Evolutionary conservation across 2,113 vertebrate genomes (phyloP).

Genomic region (Strix aluco): DNA sequence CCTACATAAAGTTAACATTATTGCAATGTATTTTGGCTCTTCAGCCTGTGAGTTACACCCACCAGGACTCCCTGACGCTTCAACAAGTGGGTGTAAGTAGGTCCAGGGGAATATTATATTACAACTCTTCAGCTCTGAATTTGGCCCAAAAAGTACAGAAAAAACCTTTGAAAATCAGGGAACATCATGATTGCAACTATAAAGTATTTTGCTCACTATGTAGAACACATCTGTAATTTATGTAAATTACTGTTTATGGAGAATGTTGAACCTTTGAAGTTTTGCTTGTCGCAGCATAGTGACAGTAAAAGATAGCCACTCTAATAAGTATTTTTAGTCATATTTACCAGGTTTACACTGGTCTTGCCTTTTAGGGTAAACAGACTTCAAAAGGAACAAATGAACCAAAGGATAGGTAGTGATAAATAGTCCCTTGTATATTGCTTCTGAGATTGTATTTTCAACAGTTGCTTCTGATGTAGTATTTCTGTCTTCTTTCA

Average conservation of each 20-base stretch:
- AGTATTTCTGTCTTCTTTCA: neutral
- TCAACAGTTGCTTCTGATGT: neutral
- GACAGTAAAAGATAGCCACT: neutral
- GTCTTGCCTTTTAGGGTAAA: neutral
- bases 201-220: constrained; percentile 1
- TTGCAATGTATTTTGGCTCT: constrained; percentile 26
- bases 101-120: constrained; percentile 32
- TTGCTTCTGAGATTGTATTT: neutral
- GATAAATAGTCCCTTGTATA: neutral
- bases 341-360: neutral
- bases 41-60: constrained; percentile 12
- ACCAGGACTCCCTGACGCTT: neutral
- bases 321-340: constrained; percentile 15
- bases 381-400: neutral
- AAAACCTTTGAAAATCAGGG: neutral
- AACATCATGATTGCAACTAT: neutral
- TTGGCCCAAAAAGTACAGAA: neutral
- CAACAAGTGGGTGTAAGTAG: constrained; percentile 49
- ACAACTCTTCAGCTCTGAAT: neutral
- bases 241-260: constrained; percentile 38
- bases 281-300: neutral
- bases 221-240: constrained; percentile 30
- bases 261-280: constrained; percentile 21
- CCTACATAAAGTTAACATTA: neutral
- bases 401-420: neutral